Base-by-base conservation (phyloP, 2,797 vertebrate genomes). In the Protonibea diacanthus region DNA sequence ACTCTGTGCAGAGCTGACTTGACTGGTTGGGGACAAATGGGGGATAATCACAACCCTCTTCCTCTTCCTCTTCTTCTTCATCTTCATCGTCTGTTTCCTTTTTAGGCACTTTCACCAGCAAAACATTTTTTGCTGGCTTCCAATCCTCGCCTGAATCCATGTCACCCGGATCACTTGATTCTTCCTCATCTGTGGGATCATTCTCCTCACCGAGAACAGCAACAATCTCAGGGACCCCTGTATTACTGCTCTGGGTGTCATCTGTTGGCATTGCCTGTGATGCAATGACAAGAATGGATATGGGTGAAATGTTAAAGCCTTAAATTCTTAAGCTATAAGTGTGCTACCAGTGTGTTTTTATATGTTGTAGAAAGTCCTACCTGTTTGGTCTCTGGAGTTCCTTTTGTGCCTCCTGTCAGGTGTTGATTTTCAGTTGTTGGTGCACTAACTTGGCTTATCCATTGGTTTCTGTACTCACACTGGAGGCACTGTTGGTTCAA, bases 1-100 rank as follows among this genome's bases (percentile, higher is more conserved):
- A 90, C 1, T 91, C 88, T 9, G 85, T 67, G 73, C 87, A 90
- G 38, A 89, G 89, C 14, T 85, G 58, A 11, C 52, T 78, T 38
- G 33, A 38, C 59, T 76, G 10, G 40, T 52, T 66, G 42, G 47
- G 9, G 6, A 27, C 18, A 14, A 60, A n/a, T 1, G 55, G 10
- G 7, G 73, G 51, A 51, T 40, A 40, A 10, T 38, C 68, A 11
- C 33, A n/a, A 18, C 40, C 18, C 0, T 53, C 45, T 12, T 45
- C 33, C 33, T 29, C 29, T 29, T 29, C 29, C 29, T 33, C 33
- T 33, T 33, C 33, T 8, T 38, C 33, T 38, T 42, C 23, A 0
- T 20, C 53, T 1, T 76, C 56, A 0, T 62, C 62, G 2, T 67
- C 45, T 1, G 20, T 23, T 6, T 83, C 42, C 2, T 18, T 61